Evolutionary conservation across 2,888 invertebrate species (phyloP).

Genomic region (Stenurella melanura): DNA sequence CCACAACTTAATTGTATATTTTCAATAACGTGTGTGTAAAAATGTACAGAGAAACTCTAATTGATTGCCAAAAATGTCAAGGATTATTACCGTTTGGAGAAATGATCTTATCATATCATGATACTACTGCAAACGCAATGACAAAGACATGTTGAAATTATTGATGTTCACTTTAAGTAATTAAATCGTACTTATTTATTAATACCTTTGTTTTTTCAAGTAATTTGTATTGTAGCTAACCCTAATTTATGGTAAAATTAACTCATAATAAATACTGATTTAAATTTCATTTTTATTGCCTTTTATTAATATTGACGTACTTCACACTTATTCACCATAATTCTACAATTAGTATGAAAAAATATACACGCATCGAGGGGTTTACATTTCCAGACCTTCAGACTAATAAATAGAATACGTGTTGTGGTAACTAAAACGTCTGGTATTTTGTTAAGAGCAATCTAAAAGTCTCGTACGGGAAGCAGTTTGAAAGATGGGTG

Average conservation of each 20-base stretch:
- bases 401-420: neutral
- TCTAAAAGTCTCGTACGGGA: constrained; percentile 27
- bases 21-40: too few species aligned
- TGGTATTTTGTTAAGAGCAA: neutral
- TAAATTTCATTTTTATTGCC: neutral
- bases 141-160: too few species aligned
- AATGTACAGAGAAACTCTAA: too few species aligned
- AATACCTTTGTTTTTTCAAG: too few species aligned
- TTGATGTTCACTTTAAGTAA: too few species aligned
- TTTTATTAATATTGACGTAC: neutral
- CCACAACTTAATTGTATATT: too few species aligned
- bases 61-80: too few species aligned
- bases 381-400: neutral
- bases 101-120: too few species aligned
- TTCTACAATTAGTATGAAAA: neutral
- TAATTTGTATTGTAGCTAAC: neutral
- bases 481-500: constrained; percentile 52
- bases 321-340: neutral
- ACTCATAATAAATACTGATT: neutral
- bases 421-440: neutral
- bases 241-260: neutral
- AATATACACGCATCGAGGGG: neutral
- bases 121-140: too few species aligned
- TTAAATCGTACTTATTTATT: too few species aligned
- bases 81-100: too few species aligned